Conservation (phyloP, 2,888 invertebrate species). For the Augiades crinisus region DNA sequence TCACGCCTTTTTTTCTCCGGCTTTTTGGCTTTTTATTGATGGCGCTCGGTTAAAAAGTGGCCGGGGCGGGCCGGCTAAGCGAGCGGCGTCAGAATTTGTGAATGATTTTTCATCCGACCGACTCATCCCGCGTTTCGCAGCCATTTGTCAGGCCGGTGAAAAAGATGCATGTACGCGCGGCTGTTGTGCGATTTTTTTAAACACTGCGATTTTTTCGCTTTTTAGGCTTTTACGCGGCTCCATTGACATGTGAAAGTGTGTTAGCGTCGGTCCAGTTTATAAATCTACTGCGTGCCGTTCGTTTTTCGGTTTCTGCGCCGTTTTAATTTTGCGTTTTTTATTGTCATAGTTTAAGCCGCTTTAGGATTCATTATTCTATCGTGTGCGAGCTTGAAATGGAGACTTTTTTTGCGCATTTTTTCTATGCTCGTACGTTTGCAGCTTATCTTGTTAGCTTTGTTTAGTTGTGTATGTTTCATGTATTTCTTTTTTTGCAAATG, state of each 20-base stretch:
- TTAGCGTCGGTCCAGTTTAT: conserved; percentile 73
- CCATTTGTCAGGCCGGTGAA: conserved; percentile 78
- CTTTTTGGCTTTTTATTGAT: conserved; percentile 73
- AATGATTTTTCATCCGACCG: conserved; percentile 73
- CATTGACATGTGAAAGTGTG: conserved; percentile 81
- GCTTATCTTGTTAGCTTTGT: conserved; percentile 23
- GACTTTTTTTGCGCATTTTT: conserved; percentile 17
- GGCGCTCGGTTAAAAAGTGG: conserved; percentile 73
- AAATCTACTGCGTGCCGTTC: conserved; percentile 57
- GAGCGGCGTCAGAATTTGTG: conserved; percentile 72
- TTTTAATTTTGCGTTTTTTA: conserved; percentile 47
- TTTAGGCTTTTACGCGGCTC: conserved; percentile 78
- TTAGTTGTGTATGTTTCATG: conserved; percentile 7
- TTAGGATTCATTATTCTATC: conserved; percentile 31
- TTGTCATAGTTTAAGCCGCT: conserved; percentile 33
- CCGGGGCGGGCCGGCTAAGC: conserved; percentile 60
- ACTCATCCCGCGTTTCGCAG: conserved; percentile 71
- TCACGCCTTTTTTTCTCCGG: conserved; percentile 61
- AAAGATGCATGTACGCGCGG: conserved; percentile 72
- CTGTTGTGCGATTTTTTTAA: conserved; percentile 46
- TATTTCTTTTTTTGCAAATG: conserved; percentile 6
- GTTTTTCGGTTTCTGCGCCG: conserved; percentile 47
- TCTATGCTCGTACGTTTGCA: conserved; percentile 5
- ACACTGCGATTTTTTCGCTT: conserved; percentile 54
- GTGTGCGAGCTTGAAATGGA: conserved; percentile 20